A percentile compares a stretch with the other conserved stretches of the same genome.
Evolutionary conservation across 2,797 vertebrate species (phyloP).

Genomic region (Taeniopygia guttata): DNA sequence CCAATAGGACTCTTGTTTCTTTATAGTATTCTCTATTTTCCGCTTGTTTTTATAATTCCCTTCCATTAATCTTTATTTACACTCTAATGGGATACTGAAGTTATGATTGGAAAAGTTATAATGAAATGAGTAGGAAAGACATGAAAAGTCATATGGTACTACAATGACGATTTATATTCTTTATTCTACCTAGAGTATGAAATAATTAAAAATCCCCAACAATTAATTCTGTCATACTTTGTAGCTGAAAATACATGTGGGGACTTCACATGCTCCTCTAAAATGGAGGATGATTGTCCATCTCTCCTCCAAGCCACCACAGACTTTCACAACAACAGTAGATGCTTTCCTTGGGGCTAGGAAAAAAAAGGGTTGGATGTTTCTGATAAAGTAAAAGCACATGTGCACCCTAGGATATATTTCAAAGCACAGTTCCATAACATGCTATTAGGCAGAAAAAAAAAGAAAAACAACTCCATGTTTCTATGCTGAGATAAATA

Average conservation of each 20-base stretch:
- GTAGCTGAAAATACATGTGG: neutral
- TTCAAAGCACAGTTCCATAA: neutral
- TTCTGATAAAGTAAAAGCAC: conserved; percentile 22
- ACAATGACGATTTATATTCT: neutral
- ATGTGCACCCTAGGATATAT: neutral
- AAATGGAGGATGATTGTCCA: neutral
- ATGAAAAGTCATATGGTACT: neutral
- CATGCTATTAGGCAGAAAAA: neutral
- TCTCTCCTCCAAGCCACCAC: neutral
- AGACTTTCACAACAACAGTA: neutral
- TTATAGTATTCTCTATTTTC: neutral
- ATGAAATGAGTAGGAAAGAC: neutral
- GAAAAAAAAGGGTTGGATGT: neutral
- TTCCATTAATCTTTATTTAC: neutral
- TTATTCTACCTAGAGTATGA: neutral
- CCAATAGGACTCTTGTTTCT: neutral
- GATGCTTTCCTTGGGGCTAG: neutral
- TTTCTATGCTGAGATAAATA: neutral
- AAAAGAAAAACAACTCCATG: neutral
- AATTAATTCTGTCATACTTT: neutral
- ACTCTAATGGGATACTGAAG: neutral
- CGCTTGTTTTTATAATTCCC: neutral
- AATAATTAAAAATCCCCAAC: neutral
- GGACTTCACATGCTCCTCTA: neutral
- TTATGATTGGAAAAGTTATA: neutral